Percentiles rank a stretch among this genome's conserved stretches.
Conservation (phyloP, 2,797 vertebrate species). For the Paguma larvata region DNA sequence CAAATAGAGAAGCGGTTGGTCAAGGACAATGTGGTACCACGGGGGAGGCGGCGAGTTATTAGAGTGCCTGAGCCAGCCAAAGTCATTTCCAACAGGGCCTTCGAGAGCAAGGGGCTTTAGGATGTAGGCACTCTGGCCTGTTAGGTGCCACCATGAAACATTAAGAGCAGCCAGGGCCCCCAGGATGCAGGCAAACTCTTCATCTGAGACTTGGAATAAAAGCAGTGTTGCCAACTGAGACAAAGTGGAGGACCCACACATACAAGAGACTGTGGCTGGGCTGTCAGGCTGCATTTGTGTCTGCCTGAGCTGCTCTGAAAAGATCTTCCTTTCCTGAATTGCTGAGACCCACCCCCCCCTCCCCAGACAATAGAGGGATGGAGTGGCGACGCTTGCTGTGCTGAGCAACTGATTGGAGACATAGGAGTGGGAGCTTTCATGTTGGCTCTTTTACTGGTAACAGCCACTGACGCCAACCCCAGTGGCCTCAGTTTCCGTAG, state of each 20-base stretch:
- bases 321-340: conserved; percentile 67
- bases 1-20: conserved; percentile 56
- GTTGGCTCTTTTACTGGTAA: conserved; percentile 10
- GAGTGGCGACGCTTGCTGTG: conserved; percentile 57
- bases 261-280: conserved; percentile 57
- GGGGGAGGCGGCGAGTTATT: not conserved
- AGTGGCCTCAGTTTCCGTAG: not conserved
- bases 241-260: conserved; percentile 50
- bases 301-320: conserved; percentile 81
- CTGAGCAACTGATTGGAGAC: conserved; percentile 65
- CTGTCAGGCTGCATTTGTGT: conserved; percentile 79
- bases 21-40: conserved; percentile 13
- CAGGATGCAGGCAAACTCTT: conserved; percentile 30
- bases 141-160: conserved; percentile 21
- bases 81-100: conserved; percentile 55
- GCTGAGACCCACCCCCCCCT: not conserved
- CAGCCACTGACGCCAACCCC: not conserved
- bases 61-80: not conserved
- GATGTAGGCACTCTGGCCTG: conserved; percentile 19
- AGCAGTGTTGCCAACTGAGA: conserved; percentile 63
- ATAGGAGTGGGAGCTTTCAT: conserved; percentile 31
- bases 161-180: conserved; percentile 16
- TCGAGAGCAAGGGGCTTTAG: conserved; percentile 36
- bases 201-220: conserved; percentile 64
- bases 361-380: conserved; percentile 63